Evolutionary conservation across 2,888 invertebrate genomes (phyloP).

Genomic region (Trichopria drosophilae): DNA sequence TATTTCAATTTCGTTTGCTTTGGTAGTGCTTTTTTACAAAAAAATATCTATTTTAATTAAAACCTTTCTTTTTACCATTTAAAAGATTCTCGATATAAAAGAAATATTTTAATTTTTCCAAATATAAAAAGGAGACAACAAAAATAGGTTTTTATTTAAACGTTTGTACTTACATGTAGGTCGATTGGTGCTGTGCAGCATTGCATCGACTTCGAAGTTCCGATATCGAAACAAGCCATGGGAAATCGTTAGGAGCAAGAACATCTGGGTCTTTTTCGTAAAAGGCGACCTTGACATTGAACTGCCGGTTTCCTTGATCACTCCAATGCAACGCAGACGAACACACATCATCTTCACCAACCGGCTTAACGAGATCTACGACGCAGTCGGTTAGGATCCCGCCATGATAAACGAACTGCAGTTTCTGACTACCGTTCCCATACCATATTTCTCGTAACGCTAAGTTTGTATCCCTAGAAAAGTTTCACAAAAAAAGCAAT

Average conservation of each 20-base stretch:
- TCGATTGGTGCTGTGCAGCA: too few species aligned
- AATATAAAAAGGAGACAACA: too few species aligned
- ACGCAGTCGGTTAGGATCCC: slow-evolving; percentile 49
- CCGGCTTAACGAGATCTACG: slow-evolving; percentile 36
- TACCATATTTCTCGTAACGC: slow-evolving; percentile 50
- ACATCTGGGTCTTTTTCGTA: slow-evolving; percentile 29
- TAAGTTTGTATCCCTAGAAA: slow-evolving; percentile 48
- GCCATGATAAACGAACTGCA: slow-evolving; percentile 51
- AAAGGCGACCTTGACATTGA: slow-evolving; percentile 14
- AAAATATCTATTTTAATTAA: too few species aligned
- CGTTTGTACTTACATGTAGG: too few species aligned
- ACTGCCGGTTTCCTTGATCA: background rate
- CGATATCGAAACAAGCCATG: slow-evolving; percentile 45
- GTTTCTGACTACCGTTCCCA: slow-evolving; percentile 40
- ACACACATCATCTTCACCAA: slow-evolving; percentile 12
- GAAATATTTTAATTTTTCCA: too few species aligned
- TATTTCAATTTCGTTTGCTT: too few species aligned
- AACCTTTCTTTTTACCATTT: too few species aligned
- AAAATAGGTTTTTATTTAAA: too few species aligned
- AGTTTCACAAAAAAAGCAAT: too few species aligned
- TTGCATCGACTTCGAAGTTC: slow-evolving; percentile 45
- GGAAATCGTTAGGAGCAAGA: slow-evolving; percentile 38
- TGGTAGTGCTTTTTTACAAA: too few species aligned
- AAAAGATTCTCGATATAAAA: too few species aligned
- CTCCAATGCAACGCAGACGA: slow-evolving; percentile 1